Conservation (phyloP, 2,888 invertebrate genomes). For the Noctua janthina region DNA sequence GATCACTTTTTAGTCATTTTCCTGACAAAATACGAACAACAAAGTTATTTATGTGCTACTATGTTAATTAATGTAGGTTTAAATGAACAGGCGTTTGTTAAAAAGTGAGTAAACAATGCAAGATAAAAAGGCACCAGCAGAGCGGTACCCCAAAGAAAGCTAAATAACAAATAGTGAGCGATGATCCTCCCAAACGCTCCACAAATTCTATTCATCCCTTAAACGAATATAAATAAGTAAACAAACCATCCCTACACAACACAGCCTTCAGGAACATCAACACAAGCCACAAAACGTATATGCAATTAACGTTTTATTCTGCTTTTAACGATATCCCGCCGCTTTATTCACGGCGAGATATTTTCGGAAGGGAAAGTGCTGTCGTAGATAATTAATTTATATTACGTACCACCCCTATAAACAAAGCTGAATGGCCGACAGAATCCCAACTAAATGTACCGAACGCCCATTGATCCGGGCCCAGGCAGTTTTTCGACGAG, state of each 20-base stretch:
- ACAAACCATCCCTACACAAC: slow-evolving; percentile 5
- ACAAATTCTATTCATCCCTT: slow-evolving; percentile 21
- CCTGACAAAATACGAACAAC: background rate
- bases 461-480: slow-evolving; percentile 44
- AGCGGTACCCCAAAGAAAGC: background rate
- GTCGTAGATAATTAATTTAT: slow-evolving; percentile 74
- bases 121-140: background rate
- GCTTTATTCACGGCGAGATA: slow-evolving; percentile 64
- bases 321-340: slow-evolving; percentile 64
- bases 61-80: background rate
- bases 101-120: background rate
- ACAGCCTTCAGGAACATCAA: slow-evolving; percentile 37
- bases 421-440: slow-evolving; percentile 68
- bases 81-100: background rate
- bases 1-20: background rate
- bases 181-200: background rate
- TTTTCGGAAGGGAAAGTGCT: slow-evolving; percentile 54
- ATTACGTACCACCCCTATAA: slow-evolving; percentile 71
- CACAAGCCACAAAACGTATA: slow-evolving; percentile 58
- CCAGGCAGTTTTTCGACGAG: slow-evolving; percentile 31
- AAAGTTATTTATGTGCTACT: background rate
- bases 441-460: slow-evolving; percentile 53
- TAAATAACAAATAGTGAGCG: slow-evolving; percentile 5
- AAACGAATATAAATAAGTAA: slow-evolving; percentile 34
- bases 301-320: slow-evolving; percentile 64